Base-by-base conservation (phyloP, 2,797 vertebrate genomes). In the Tinamus major region DNA sequence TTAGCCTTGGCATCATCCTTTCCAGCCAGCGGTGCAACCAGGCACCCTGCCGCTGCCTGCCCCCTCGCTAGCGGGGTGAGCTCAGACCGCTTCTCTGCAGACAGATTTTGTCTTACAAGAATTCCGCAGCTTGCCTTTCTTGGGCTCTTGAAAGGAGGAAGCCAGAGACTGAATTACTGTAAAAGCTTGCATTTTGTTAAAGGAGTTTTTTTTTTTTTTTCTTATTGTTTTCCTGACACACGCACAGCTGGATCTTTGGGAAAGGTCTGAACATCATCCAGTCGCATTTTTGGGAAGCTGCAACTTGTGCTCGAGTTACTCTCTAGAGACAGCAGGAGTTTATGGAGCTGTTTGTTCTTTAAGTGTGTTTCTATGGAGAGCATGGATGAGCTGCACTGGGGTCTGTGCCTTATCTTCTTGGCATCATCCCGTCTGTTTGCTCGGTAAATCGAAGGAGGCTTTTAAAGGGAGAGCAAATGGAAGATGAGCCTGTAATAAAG, bases 391-490 rank as follows among this genome's bases (percentile, higher is more conserved):
- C 6, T 55, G 21, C 15, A 4, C 4, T 55, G 24, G 31, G 33
- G 3, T 83, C 90, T 69, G 37, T 79, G 33, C 75, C 74, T 35
- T 67, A 26, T 67, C 23, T 35, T 35, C n/a, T 65, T 72, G 41
- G 20, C 55, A 48, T 51, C 48, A 51, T 87, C 33, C 55, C 33
- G 10, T 41, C 63, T 74, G 13, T 63, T 58, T 89, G 49, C 53
- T 65, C 58, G 49, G 41, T 85, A 76, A 87, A 71, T 20, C 24
- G 58, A 89, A 78, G 53, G 39, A 65, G 17, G 44, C n/a, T 62
- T 77, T 75, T 49, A 68, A 72, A 27, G 20, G 27, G 20, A 63
- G 79, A 82, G 17, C 26, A 70, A 90, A 46, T 12, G 53, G 12
- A 56, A 75, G 51, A 59, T 69, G 46, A 65, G 68, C 62, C 29